Base-by-base conservation (phyloP, 2,888 invertebrate species). In the Autographa pulchrina region DNA sequence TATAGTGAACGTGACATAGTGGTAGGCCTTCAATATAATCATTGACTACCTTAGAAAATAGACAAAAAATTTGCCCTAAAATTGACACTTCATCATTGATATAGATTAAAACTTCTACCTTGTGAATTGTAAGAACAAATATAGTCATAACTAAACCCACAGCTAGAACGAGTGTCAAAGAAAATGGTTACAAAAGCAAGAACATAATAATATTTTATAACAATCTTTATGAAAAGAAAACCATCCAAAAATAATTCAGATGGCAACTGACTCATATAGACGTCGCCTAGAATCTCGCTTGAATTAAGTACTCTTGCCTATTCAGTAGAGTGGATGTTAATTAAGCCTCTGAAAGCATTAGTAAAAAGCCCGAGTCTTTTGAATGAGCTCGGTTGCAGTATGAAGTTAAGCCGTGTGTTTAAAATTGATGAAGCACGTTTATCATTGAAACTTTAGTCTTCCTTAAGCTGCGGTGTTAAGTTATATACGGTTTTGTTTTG, bases 261-360 rank as follows among this genome's bases (percentile, higher is more conserved):
- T 75, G 43, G 77, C 56, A 85, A 84, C 83, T 84, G 65, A 66
- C 76, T 84, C 77, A 77, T 79, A 77, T 78, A 77, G 72, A 78
- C 81, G 82, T 78, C 81, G 81, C 82, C 87, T 80, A 75, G 77
- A 78, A 72, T 83, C 80, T 81, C 86, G 87, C 89, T 90, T 86
- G 87, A 90, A 90, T 91, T 90, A 92, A 92, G 90, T 87, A 88
- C 90, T 86, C 87, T 88, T 83, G 80, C 86, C 91, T 91, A 92
- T 94, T 92, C 92, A 92, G 88, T 86, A 89, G 89, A 91, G 91
- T 91, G 91, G 89, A 92, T 92, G 93, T 92, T 94, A 94, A 95
- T 94, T 94, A 94, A 93, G 91, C 88, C 81, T 85, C 89, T 92
- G 91, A 91, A 92, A 93, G 93, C 92, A 92, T 94, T 92, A 93